Evolutionary conservation across 2,113 vertebrate genomes (phyloP).

Genomic region (Symphodus melops): DNA sequence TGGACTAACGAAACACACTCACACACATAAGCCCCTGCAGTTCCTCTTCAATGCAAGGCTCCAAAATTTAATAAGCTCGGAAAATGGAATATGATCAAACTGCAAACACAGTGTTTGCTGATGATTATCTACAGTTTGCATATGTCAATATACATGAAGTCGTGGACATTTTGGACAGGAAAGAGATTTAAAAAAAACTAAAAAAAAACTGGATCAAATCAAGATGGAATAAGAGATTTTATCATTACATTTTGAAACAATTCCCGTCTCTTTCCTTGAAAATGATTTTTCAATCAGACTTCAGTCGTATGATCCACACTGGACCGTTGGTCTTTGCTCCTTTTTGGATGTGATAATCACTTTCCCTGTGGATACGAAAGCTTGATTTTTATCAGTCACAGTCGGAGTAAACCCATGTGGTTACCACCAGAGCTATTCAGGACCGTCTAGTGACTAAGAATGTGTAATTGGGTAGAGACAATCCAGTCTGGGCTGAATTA

Average conservation of each 20-base stretch:
- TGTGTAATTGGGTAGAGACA: constrained; percentile 44
- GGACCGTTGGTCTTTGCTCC: not conserved
- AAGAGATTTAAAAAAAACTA: not conserved
- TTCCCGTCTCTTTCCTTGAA: not conserved
- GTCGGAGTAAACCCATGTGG: constrained; percentile 6
- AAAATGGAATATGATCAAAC: constrained; percentile 23
- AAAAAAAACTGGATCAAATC: too few species aligned
- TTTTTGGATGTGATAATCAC: constrained; percentile 5
- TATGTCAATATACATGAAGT: not conserved
- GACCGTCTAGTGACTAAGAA: constrained; percentile 26
- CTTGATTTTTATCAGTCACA: constrained; percentile 18
- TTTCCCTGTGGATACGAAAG: constrained; percentile 13
- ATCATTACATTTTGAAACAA: not conserved
- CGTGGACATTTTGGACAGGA: not conserved
- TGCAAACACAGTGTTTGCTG: not conserved
- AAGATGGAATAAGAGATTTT: not conserved
- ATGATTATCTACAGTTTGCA: not conserved
- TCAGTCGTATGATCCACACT: not conserved
- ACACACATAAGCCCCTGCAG: not conserved
- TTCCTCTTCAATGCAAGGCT: constrained; percentile 8
- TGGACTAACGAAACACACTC: constrained; percentile 11
- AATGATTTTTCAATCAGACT: too few species aligned
- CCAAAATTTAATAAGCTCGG: not conserved
- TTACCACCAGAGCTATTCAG: constrained; percentile 33
- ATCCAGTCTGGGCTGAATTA: constrained; percentile 41